Evolutionary conservation across 2,113 vertebrate genomes (phyloP).

Genomic region (Coturnix japonica): DNA sequence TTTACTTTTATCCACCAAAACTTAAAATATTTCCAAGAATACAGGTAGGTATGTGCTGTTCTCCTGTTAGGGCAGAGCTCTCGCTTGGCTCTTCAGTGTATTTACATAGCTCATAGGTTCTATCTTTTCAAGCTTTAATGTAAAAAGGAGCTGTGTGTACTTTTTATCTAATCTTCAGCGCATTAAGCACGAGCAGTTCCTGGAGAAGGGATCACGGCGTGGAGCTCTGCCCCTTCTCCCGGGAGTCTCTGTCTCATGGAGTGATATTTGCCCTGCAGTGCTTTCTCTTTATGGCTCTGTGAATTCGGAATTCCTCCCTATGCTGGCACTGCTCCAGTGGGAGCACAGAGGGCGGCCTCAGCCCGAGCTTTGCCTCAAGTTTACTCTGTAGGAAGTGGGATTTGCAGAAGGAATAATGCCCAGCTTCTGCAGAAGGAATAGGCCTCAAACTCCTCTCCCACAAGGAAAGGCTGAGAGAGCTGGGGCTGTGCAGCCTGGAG

Average conservation of each 20-base stretch:
- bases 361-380: background rate
- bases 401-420: background rate
- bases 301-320: background rate
- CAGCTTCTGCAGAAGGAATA: background rate
- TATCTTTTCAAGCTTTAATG: background rate
- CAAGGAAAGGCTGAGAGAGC: too few species aligned
- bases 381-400: background rate
- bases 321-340: background rate
- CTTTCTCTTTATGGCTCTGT: background rate
- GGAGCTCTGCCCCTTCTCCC: background rate
- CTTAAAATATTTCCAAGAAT: constrained; percentile 48
- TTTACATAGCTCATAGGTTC: constrained; percentile 27
- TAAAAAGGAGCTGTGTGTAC: background rate
- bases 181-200: constrained; percentile 8
- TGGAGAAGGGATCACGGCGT: background rate
- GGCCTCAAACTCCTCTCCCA: background rate
- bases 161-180: constrained; percentile 22
- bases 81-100: constrained; percentile 7
- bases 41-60: constrained; percentile 33
- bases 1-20: constrained; percentile 58
- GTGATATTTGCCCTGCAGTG: constrained; percentile 32
- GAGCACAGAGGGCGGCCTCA: constrained; percentile 7
- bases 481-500: too few species aligned
- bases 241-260: constrained; percentile 28
- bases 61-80: constrained; percentile 65